Evolutionary conservation across 2,888 invertebrate species (phyloP).

Genomic region (Augiades crinisus): DNA sequence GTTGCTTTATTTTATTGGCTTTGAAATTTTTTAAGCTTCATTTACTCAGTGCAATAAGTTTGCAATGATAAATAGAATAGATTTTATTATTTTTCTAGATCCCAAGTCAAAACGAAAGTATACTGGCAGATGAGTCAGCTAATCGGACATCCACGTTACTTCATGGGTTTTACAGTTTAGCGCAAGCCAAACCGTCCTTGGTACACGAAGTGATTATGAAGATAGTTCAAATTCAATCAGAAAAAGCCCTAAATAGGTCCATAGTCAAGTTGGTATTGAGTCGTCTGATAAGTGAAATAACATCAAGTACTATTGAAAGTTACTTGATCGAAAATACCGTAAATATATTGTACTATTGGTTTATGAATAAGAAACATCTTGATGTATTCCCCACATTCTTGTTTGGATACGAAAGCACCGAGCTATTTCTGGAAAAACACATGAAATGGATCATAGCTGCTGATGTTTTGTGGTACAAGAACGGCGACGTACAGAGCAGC

Average conservation of each 20-base stretch:
- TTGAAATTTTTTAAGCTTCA: too few species aligned
- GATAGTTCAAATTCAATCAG: constrained; percentile 75
- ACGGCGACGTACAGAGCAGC: constrained; percentile 52
- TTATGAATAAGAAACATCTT: constrained; percentile 51
- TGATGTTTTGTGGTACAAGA: constrained; percentile 60
- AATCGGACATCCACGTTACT: constrained; percentile 82
- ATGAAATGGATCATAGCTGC: constrained; percentile 70
- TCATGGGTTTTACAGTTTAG: constrained; percentile 77
- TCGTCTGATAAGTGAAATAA: constrained; percentile 49
- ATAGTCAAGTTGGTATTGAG: constrained; percentile 68
- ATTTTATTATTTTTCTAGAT: constrained; percentile 56
- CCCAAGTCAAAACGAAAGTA: constrained; percentile 53
- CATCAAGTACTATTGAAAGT: constrained; percentile 45
- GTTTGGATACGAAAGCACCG: constrained; percentile 52
- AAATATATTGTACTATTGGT: constrained; percentile 75
- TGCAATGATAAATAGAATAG: not conserved
- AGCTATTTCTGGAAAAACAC: constrained; percentile 65
- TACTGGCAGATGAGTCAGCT: constrained; percentile 79
- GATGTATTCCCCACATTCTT: constrained; percentile 67
- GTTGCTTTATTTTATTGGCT: too few species aligned
- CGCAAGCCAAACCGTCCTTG: constrained; percentile 72
- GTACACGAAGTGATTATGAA: constrained; percentile 76
- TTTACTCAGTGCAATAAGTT: not conserved
- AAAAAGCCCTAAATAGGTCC: constrained; percentile 67
- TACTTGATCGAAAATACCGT: constrained; percentile 69